Base-by-base conservation (phyloP, 2,888 invertebrate species). In the Kryphioiulus occultus region DNA sequence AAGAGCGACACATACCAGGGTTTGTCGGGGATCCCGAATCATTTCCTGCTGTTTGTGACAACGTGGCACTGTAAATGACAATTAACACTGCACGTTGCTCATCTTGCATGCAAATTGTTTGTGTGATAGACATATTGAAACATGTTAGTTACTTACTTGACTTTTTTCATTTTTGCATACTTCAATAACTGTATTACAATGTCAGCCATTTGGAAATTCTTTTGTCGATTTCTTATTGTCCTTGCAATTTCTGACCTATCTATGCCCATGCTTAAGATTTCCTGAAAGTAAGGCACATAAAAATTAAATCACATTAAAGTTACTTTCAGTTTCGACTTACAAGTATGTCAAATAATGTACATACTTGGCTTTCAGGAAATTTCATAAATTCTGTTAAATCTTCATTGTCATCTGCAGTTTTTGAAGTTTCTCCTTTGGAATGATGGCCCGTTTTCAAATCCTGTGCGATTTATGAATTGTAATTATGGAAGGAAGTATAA, bases 151-250 rank as follows among this genome's bases (percentile, higher is more conserved):
- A n/a, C 59, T 10, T 59, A 59, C 59, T 22, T 22, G 3, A 22
- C 3, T 22, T 59, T 59, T 59, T n/a, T 22, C 0, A 7, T 59
- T 2, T 7, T 0, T 59, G 10, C 22, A n/a, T n/a, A n/a, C n/a
- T 42, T 15, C 42, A 42, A 12, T 42, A 19, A 3, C 2, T 47
- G 47, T 19, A 59, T 5, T 59, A 22, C 59, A 22, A 59, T 22
- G n/a, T n/a, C 22, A 59, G 59, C n/a, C n/a, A 59, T 7, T 3
- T 22, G n/a, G 0, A 22, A 5, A 59, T 2, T 3, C n/a, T 3
- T n/a, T 59, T 10, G n/a, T 22, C 91, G 95, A 94, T 88, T 22
- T 59, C 4, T 22, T 59, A n/a, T 59, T 59, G 10, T 22, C 22
- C 22, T 59, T 59, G 39, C 39, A 5, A 39, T 9, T 39, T 39